phyloP scores from a whole-genome alignment of 2,113 vertebrate species.

The Acrocephalus arundinaceus region DNA sequence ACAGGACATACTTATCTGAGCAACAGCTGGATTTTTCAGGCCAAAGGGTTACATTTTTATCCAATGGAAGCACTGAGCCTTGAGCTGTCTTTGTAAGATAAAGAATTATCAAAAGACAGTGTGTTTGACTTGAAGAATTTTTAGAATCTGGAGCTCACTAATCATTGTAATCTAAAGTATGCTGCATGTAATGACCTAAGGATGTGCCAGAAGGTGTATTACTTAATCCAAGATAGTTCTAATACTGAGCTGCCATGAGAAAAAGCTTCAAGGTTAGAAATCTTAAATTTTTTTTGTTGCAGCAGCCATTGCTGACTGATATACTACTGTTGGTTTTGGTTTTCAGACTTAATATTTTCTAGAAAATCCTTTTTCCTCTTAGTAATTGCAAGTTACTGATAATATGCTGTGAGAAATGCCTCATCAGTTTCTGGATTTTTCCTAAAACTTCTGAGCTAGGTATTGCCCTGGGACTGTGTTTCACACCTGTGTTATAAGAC shows the following conservation, averaged over 20 bases:
- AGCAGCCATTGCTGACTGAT: neutral
- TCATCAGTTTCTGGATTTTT: neutral
- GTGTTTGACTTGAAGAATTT: constrained; percentile 7
- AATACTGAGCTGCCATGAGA: neutral
- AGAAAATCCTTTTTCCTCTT: neutral
- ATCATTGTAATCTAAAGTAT: constrained; percentile 5
- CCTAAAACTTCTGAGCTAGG: neutral
- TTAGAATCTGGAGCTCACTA: neutral
- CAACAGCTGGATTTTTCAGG: neutral
- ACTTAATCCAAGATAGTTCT: neutral
- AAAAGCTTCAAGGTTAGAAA: neutral
- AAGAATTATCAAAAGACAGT: constrained; percentile 2
- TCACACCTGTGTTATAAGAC: neutral
- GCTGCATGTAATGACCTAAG: neutral
- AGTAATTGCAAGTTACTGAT: neutral
- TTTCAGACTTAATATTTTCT: neutral
- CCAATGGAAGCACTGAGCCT: constrained; percentile 1
- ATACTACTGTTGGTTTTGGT: neutral
- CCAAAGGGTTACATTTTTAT: constrained; percentile 5
- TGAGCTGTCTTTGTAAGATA: constrained; percentile 24
- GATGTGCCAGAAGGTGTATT: neutral
- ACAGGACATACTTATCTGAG: constrained; percentile 2
- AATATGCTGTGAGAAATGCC: neutral
- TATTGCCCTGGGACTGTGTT: neutral
- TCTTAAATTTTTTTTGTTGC: neutral